Evolutionary conservation across 30 jellyfish, hydroid and myxozoan species (phyloP), one percentile per base, ranked within the genome.

Genomic region (Hydractinia echinata): DNA sequence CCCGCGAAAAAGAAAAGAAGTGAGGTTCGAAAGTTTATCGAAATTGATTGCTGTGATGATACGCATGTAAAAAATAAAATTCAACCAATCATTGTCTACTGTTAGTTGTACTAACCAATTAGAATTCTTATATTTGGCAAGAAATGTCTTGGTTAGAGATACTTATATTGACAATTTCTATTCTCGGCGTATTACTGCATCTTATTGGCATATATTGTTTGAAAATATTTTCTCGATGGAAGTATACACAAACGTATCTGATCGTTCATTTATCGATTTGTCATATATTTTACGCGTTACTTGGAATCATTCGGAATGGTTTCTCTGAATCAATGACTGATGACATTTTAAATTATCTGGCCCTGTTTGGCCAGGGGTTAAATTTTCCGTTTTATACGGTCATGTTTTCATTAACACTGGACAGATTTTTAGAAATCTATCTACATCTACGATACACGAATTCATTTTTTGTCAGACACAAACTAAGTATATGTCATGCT

Each of bases 391-490:
- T 64, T 13, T 64, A 64, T 13, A 6, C 16, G 51, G 39, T 64
- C 6, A 64, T 64, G 74, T 64, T 64, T 64, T 64, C 39, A 7
- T 4, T 64, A 51, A 64, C 74, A 6, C 9, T 64, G 6, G 74
- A 64, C 19, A 64, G 74, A 64, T 64, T 64, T 64, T 13, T 64
- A 13, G 74, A 64, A 64, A 13, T 64, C 39, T 51, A 64, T 64
- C 4, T 7, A n/a, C 9, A 64, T 13, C 16, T 64, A 9, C 10
- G 9, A n/a, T 64, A 64, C 18, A 44, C 74, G 39, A 64, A 64
- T 64, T 64, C 74, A 6, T n/a, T 7, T n/a, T 64, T 64, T 51
- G 74, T n/a, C 19, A 44, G 74, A 64, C 19, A 64, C 74, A 64
- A 64, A 64, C 51, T 44, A 64, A 64, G 39, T n/a, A n/a, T 64